Evolutionary conservation across 1,140 invertebrate species (phyloP).

Genomic region (Gryllus bimaculatus): DNA sequence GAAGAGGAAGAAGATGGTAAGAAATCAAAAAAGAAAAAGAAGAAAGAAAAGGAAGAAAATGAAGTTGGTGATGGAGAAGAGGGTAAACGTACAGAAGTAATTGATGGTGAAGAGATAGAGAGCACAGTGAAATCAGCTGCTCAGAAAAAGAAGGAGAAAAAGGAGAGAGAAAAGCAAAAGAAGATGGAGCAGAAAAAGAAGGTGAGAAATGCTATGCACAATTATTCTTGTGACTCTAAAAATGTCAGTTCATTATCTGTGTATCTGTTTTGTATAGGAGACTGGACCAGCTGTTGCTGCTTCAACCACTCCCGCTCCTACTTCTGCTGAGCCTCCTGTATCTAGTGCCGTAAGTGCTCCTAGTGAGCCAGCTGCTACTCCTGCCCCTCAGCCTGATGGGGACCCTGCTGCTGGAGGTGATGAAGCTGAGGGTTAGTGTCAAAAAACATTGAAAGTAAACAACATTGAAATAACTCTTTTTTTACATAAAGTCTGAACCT

Average conservation of each 20-base stretch:
- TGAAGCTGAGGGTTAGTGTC: slow-evolving; percentile 7
- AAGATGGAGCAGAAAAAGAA: slow-evolving; percentile 50
- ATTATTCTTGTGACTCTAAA: background rate
- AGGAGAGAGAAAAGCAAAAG: slow-evolving; percentile 71
- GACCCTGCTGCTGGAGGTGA: slow-evolving; percentile 5
- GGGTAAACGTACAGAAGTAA: slow-evolving; percentile 29
- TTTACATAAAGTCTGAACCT: background rate
- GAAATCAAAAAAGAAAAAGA: slow-evolving; percentile 29
- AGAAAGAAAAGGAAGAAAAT: slow-evolving; percentile 29
- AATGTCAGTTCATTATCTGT: background rate
- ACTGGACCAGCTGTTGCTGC: slow-evolving; percentile 19
- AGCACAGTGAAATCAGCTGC: slow-evolving; percentile 68
- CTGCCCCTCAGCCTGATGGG: slow-evolving; percentile 7
- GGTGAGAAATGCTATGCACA: slow-evolving; percentile 25
- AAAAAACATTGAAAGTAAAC: too few relatives aligned
- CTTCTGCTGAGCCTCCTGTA: slow-evolving; percentile 20
- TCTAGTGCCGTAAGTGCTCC: slow-evolving; percentile 24
- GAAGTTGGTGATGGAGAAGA: slow-evolving; percentile 31
- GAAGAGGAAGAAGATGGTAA: slow-evolving; percentile 25
- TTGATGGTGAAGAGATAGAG: slow-evolving; percentile 44
- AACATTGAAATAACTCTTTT: too few relatives aligned
- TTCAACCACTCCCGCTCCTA: slow-evolving; percentile 26
- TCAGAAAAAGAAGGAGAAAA: slow-evolving; percentile 80
- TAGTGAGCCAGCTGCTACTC: background rate
- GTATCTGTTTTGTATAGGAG: background rate